phyloP scores from a whole-genome alignment of 35 echinoderm and acorn worm species.

The Eucidaris tribuloides region DNA sequence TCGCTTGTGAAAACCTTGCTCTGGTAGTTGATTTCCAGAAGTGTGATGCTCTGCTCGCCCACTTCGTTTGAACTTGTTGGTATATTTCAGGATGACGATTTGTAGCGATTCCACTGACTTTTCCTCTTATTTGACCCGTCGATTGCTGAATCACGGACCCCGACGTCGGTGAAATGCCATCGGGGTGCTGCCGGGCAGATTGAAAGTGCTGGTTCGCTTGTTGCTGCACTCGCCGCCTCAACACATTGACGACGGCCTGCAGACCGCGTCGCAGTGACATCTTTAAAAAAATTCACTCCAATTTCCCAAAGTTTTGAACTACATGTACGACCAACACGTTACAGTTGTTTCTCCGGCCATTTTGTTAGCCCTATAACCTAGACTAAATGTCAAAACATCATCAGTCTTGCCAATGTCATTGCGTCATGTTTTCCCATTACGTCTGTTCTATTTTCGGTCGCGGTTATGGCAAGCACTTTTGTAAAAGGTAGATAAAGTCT shows the following conservation, averaged over 20 bases:
- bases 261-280: neutral
- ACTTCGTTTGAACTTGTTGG: neutral
- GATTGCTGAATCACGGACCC: too few species aligned
- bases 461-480: too few species aligned
- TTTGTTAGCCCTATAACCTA: too few species aligned
- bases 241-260: neutral
- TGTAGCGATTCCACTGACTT: too few species aligned
- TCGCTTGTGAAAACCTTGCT: neutral
- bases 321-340: too few species aligned
- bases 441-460: too few species aligned
- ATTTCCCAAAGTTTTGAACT: neutral
- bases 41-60: neutral
- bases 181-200: neutral
- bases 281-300: neutral
- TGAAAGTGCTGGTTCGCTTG: neutral
- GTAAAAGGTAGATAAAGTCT: too few species aligned
- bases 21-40: neutral
- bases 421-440: too few species aligned
- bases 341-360: too few species aligned
- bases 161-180: neutral
- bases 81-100: neutral
- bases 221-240: neutral
- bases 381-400: too few species aligned
- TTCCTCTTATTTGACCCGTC: too few species aligned
- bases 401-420: too few species aligned